Conservation (phyloP, 2,113 vertebrate species). For the Pteropus alecto region DNA sequence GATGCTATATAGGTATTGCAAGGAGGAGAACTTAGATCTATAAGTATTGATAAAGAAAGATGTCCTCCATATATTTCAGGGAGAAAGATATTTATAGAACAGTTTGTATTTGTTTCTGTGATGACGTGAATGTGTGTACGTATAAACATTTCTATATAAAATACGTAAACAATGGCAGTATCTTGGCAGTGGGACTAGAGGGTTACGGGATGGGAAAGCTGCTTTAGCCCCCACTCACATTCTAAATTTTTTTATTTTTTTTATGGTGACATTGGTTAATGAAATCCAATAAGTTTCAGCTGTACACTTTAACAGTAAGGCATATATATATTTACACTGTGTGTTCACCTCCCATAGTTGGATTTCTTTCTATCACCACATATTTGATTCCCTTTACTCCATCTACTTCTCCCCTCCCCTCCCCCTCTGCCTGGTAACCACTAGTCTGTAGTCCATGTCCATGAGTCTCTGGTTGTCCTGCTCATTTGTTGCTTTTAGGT, state of each 20-base stretch:
- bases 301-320: too few relatives aligned
- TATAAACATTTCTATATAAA: not conserved
- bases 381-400: too few relatives aligned
- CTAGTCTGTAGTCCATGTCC: too few relatives aligned
- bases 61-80: not conserved
- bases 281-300: too few relatives aligned
- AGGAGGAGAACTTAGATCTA: not conserved
- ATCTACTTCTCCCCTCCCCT: too few relatives aligned
- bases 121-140: not conserved
- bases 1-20: not conserved
- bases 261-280: too few relatives aligned
- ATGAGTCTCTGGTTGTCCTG: too few relatives aligned
- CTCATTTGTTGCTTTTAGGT: too few relatives aligned
- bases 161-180: not conserved
- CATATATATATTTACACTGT: too few relatives aligned
- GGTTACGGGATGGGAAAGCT: not conserved
- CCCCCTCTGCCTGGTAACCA: too few relatives aligned
- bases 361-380: too few relatives aligned
- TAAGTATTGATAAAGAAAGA: not conserved
- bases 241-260: not conserved
- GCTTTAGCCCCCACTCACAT: not conserved
- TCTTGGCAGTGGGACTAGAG: not conserved
- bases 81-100: not conserved
- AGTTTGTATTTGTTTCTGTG: not conserved
- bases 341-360: too few relatives aligned